Base-by-base conservation (phyloP, 1,140 invertebrate genomes). In the Periplaneta americana region DNA sequence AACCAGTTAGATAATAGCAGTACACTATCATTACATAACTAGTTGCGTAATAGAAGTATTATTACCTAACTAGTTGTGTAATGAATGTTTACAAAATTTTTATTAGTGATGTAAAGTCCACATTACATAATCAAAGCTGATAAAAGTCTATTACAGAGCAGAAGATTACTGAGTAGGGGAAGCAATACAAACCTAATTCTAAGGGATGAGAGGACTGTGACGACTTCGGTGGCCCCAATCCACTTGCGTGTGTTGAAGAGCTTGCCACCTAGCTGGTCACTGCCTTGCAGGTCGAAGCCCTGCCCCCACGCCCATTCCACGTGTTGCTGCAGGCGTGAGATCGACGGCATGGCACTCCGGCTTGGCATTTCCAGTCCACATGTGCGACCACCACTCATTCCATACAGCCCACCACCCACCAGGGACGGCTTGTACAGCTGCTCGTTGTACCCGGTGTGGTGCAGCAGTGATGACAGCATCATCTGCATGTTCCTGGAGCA, bases 151-250 rank as follows among this genome's bases (percentile, higher is more conserved):
- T n/a, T n/a, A n/a, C n/a, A n/a, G n/a, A n/a, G n/a, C n/a, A n/a
- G n/a, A n/a, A n/a, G n/a, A n/a, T n/a, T n/a, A n/a, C n/a, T n/a
- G n/a, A n/a, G n/a, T n/a, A n/a, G n/a, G n/a, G n/a, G n/a, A 77
- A 77, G 31, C 4, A 0, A 57, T 18, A 79, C 84, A 80, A 85
- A 94, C 93, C 91, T 92, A 87, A 96, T 95, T 88, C 92, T 91
- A 57, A 95, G 89, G 84, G 93, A 96, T 31, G 94, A 95, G 31
- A 96, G 88, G 74, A 96, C 89, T 9, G 95, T 95, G 15, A 95
- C 92, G 28, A 96, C 94, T 89, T 96, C 95, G 13, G 95, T 96
- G 28, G 96, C 95, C 32, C 96, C 96, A 84, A 98, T 98, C 96
- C 96, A 98, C 88, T 98, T 98, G 79, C 94, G 90, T 1, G 96